Base-by-base conservation (phyloP, 1,140 invertebrate genomes). In the Mesaphorura yosii region DNA sequence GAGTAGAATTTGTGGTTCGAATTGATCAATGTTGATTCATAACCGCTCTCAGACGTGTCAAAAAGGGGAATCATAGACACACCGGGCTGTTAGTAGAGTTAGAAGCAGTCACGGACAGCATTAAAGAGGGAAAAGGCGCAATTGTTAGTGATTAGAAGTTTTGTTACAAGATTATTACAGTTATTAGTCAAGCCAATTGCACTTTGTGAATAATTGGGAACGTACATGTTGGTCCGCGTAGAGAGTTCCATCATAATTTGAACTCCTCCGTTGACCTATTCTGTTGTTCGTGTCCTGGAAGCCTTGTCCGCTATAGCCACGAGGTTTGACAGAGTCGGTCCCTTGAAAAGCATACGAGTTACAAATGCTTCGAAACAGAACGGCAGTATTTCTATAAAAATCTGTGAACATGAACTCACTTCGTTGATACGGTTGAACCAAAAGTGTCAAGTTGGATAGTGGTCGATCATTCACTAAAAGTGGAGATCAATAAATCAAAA, bases 361-460 rank as follows among this genome's bases (percentile, higher is more conserved):
- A n/a, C n/a, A n/a, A n/a, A n/a, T n/a, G n/a, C n/a, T n/a, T n/a
- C n/a, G n/a, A n/a, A n/a, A n/a, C n/a, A n/a, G n/a, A n/a, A n/a
- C n/a, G n/a, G n/a, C n/a, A n/a, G n/a, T n/a, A n/a, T n/a, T n/a
- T n/a, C n/a, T n/a, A n/a, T n/a, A n/a, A n/a, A n/a, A n/a, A n/a
- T n/a, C n/a, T n/a, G n/a, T n/a, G n/a, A n/a, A n/a, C n/a, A n/a
- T n/a, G n/a, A n/a, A n/a, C n/a, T n/a, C n/a, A n/a, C n/a, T n/a
- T n/a, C n/a, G n/a, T n/a, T n/a, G n/a, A n/a, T n/a, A 53, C 3
- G 62, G 61, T 41, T 58, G 63, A 12, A 68, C 66, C 15, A 59
- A 57, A 12, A 68, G 49, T 15, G 60, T 64, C 37, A 68, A 61
- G 51, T 68, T 66, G 17, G 66, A 66, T 20, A 62, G 46, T 10